Evolutionary conservation across 2,888 invertebrate genomes (phyloP).

Genomic region (Athrips mouffetella): DNA sequence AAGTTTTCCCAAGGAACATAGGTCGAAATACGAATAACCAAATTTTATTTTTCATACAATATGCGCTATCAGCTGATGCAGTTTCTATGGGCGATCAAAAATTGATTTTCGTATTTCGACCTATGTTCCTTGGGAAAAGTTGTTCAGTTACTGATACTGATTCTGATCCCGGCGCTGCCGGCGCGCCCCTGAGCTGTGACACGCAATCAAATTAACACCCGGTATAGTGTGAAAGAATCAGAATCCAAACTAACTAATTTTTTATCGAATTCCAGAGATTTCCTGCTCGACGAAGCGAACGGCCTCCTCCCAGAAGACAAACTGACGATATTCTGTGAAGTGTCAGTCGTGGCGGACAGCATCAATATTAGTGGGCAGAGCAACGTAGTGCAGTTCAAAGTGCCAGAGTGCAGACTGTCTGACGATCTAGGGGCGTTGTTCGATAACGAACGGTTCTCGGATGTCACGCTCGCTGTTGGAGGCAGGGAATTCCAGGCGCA

Average conservation of each 20-base stretch:
- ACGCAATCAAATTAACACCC: too few relatives aligned
- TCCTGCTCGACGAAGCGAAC: slow-evolving; percentile 98
- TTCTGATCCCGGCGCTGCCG: too few relatives aligned
- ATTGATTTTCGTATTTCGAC: too few relatives aligned
- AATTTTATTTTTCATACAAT: too few relatives aligned
- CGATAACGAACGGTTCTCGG: slow-evolving; percentile 98
- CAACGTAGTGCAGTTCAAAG: slow-evolving; percentile 98
- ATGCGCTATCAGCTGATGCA: too few relatives aligned
- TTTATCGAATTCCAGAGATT: slow-evolving; percentile 84
- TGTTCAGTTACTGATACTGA: too few relatives aligned
- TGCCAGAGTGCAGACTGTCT: slow-evolving; percentile 94
- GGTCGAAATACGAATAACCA: too few relatives aligned
- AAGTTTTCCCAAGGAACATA: too few relatives aligned
- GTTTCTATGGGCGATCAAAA: too few relatives aligned
- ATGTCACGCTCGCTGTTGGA: slow-evolving; percentile 96
- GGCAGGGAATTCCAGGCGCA: slow-evolving; percentile 96
- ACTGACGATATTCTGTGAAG: slow-evolving; percentile 99
- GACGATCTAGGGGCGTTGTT: slow-evolving; percentile 97
- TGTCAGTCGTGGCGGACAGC: slow-evolving; percentile 97
- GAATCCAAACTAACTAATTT: background rate
- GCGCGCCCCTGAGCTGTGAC: too few relatives aligned
- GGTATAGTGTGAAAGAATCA: too few relatives aligned
- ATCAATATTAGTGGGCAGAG: slow-evolving; percentile 99
- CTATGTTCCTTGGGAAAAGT: too few relatives aligned
- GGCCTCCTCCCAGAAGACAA: slow-evolving; percentile 99